phyloP scores from a whole-genome alignment of 2,888 invertebrate species.

The Eilema sororculum region DNA sequence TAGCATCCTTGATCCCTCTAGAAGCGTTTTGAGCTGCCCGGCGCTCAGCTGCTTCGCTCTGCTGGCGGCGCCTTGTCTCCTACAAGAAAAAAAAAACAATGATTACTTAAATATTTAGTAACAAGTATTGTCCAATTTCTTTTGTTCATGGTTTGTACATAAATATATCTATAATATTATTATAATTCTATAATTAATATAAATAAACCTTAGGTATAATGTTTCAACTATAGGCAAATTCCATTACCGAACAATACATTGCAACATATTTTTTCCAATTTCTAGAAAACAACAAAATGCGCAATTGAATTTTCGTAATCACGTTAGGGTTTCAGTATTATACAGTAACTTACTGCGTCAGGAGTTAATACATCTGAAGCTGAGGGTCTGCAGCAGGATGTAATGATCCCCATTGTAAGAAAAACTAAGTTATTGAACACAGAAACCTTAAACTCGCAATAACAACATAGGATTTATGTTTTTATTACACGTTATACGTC shows the following conservation, averaged over 20 bases:
- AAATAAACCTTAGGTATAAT: not conserved
- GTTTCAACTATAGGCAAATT: not conserved
- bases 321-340: not conserved
- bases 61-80: conserved; percentile 89
- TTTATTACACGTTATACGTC: conserved; percentile 14
- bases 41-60: conserved; percentile 90
- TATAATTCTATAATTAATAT: not conserved
- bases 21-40: conserved; percentile 87
- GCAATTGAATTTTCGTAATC: not conserved
- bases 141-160: not conserved
- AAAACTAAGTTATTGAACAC: conserved; percentile 33
- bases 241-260: not conserved
- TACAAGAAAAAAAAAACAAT: conserved; percentile 52
- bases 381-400: conserved; percentile 86
- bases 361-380: conserved; percentile 87
- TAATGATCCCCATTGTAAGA: conserved; percentile 80
- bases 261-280: not conserved
- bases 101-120: not conserved
- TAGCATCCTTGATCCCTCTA: conserved; percentile 89
- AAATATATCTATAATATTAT: no score
- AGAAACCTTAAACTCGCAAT: conserved; percentile 34
- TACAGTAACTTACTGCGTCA: conserved; percentile 83
- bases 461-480: conserved; percentile 11
- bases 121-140: not conserved
- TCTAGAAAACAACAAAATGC: not conserved